These are phyloP conservation scores for Choreutis nemorana DNA, from an alignment of 2,888 invertebrate genomes.

Conservation along the genomic window DNA sequence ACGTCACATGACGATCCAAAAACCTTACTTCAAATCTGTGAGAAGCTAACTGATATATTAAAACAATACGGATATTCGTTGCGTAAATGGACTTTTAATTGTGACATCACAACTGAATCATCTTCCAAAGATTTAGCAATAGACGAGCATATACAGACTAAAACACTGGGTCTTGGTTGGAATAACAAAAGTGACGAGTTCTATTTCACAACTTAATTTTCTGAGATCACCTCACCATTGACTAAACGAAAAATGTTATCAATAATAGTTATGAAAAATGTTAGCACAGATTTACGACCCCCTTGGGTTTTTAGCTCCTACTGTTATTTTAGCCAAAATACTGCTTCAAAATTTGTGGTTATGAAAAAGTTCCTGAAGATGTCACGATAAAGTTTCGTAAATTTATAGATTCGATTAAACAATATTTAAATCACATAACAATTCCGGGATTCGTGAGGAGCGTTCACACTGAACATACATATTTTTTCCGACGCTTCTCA, in stretches of 20 bases:
- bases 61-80: constrained; percentile 13
- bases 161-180: constrained; percentile 13
- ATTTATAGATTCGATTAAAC: constrained; percentile 6
- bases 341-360: constrained; percentile 17
- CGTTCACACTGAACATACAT: too few relatives aligned
- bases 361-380: constrained; percentile 10
- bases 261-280: too few relatives aligned
- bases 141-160: constrained; percentile 8
- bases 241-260: constrained; percentile 16
- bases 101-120: constrained; percentile 1
- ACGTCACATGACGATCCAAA: constrained; percentile 7
- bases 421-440: constrained; percentile 5
- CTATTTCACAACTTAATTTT: constrained; percentile 9
- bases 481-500: constrained; percentile 15
- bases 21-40: constrained; percentile 9
- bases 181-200: constrained; percentile 8
- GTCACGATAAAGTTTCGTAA: constrained; percentile 7
- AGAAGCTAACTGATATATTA: constrained; percentile 6
- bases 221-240: constrained; percentile 2
- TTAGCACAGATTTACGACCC: constrained; percentile 16
- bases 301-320: constrained; percentile 12
- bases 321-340: constrained; percentile 13
- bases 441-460: constrained; percentile 10
- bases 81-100: constrained; percentile 14
- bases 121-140: constrained; percentile 5